Conservation (phyloP, 2,113 vertebrate genomes). For the Chloropsis hardwickii region DNA sequence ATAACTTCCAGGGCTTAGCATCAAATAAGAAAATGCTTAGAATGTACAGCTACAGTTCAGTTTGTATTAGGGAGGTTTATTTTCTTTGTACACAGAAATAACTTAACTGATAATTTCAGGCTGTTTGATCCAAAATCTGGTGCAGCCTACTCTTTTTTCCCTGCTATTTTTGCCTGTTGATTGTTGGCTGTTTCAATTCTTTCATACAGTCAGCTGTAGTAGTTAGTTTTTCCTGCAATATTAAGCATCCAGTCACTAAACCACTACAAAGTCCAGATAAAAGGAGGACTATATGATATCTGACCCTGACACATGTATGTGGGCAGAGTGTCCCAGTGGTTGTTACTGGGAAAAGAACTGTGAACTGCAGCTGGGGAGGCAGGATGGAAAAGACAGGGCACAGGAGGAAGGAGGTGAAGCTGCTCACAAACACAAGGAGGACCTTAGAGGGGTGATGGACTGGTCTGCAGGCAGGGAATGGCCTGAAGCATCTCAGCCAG, state of each 20-base stretch:
- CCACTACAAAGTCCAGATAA: not conserved
- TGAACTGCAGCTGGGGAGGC: not conserved
- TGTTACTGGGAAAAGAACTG: not conserved
- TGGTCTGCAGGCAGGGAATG: not conserved
- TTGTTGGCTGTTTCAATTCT: not conserved
- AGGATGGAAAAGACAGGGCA: not conserved
- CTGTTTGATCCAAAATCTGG: not conserved
- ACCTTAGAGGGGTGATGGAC: not conserved
- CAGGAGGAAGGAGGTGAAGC: not conserved
- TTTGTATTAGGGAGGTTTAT: not conserved
- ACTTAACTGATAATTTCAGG: not conserved
- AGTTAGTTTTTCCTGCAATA: not conserved
- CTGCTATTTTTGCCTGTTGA: not conserved
- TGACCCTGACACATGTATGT: fast-evolving
- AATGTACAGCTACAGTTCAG: not conserved
- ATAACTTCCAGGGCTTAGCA: not conserved
- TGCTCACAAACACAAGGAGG: not conserved
- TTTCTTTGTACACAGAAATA: not conserved
- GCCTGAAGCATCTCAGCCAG: not conserved
- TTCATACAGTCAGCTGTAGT: not conserved
- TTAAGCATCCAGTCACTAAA: not conserved
- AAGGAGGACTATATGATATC: not conserved
- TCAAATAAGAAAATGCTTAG: not conserved
- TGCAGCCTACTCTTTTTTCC: not conserved
- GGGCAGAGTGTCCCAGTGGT: not conserved